A percentile compares a stretch with the other conserved stretches of the same genome.
phyloP scores from a whole-genome alignment of 2,888 invertebrate genomes.

The Hirtodrosophila trivittata region DNA sequence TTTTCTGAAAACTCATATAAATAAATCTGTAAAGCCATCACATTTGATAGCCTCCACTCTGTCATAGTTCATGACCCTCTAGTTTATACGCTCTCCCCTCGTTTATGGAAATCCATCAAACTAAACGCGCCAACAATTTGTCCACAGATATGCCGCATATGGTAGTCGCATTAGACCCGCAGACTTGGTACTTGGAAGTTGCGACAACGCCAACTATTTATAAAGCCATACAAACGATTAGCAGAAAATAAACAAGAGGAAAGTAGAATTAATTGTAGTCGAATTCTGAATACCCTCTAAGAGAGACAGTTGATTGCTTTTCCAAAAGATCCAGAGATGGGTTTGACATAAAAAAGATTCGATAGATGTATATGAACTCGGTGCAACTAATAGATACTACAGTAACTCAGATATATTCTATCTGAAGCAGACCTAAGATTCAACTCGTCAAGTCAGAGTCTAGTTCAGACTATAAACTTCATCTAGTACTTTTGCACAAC shows the following conservation, averaged over 20 bases:
- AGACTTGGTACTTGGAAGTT: constrained; percentile 27
- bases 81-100: neutral
- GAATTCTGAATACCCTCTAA: neutral
- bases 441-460: too few species aligned
- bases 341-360: too few species aligned
- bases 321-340: too few species aligned
- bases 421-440: too few species aligned
- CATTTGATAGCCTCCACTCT: neutral
- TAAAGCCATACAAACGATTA: constrained; percentile 58
- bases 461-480: too few species aligned
- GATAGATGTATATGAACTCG: too few species aligned
- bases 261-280: neutral
- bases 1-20: too few species aligned
- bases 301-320: too few species aligned
- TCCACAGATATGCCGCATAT: constrained; percentile 41
- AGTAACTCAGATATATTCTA: too few species aligned
- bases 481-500: too few species aligned
- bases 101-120: constrained; percentile 38
- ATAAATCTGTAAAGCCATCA: constrained; percentile 7
- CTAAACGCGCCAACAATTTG: constrained; percentile 44
- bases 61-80: neutral
- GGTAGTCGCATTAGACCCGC: constrained; percentile 46
- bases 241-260: constrained; percentile 32
- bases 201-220: constrained; percentile 46
- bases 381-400: too few species aligned